Evolutionary conservation across 2,888 invertebrate species (phyloP).

Genomic region (Petrophora chlorosata): DNA sequence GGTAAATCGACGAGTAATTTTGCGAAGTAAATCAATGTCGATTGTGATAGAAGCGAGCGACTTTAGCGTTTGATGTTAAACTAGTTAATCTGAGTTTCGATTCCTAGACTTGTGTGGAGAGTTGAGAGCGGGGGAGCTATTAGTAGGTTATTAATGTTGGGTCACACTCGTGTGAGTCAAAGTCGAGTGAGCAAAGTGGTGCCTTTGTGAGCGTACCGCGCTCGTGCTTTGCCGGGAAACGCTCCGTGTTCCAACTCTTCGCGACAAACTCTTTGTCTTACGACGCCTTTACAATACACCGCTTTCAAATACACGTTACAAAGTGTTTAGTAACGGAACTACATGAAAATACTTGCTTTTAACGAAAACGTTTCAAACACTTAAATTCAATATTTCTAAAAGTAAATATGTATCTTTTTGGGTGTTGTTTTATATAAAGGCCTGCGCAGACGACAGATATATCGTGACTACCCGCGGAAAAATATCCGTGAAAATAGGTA

Average conservation of each 20-base stretch:
- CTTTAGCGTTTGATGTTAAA: conserved; percentile 24
- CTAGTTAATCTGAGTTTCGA: conserved; percentile 19
- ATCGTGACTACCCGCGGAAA: too few species aligned
- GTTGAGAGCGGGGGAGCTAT: conserved; percentile 50
- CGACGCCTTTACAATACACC: conserved; percentile 60
- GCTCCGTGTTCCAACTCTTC: conserved; percentile 54
- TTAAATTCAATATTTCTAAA: too few species aligned
- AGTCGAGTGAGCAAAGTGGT: conserved; percentile 76
- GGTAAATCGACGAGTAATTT: conserved; percentile 20
- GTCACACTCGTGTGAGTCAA: conserved; percentile 72
- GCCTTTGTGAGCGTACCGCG: conserved; percentile 66
- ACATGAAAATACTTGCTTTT: conserved; percentile 23
- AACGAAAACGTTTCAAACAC: conserved; percentile 9
- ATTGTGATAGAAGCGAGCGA: conserved; percentile 15
- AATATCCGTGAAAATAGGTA: too few species aligned
- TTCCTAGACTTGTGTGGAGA: conserved; percentile 20
- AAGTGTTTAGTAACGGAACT: conserved; percentile 43
- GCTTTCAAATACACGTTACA: conserved; percentile 40
- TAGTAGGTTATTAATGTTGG: conserved; percentile 77
- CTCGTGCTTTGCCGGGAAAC: conserved; percentile 49
- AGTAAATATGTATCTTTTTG: too few species aligned
- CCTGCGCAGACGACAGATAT: too few species aligned
- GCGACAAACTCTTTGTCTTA: conserved; percentile 73
- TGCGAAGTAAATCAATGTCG: conserved; percentile 6
- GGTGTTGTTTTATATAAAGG: too few species aligned